Evolutionary conservation across 2,888 invertebrate species (phyloP).

Genomic region (Ophioninae sp.): DNA sequence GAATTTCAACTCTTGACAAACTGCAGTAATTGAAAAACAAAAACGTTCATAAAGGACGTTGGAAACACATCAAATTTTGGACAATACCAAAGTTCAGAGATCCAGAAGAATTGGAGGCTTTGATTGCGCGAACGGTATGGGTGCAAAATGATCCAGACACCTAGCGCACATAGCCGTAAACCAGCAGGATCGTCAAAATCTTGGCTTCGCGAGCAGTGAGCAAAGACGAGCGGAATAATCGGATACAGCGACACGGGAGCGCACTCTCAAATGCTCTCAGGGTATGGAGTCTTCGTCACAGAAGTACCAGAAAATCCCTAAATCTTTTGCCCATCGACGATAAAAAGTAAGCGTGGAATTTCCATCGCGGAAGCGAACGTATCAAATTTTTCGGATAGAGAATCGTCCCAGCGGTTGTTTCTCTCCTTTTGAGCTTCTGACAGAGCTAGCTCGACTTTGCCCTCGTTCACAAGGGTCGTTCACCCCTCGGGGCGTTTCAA

Average conservation of each 20-base stretch:
- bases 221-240: conserved; percentile 25
- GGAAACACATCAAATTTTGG: too few species aligned
- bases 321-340: not conserved
- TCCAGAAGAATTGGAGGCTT: too few species aligned
- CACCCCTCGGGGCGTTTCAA: conserved; percentile 10
- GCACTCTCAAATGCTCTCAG: not conserved
- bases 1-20: too few species aligned
- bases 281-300: not conserved
- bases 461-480: not conserved
- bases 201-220: conserved; percentile 8
- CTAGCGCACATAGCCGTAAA: not conserved
- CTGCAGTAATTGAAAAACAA: too few species aligned
- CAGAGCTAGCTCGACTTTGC: conserved; percentile 43
- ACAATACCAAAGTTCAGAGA: too few species aligned
- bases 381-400: not conserved
- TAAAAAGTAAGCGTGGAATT: conserved; percentile 11
- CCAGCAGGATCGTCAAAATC: conserved; percentile 42
- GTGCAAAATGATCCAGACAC: too few species aligned
- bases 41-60: too few species aligned
- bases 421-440: conserved; percentile 28
- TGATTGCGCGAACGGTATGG: too few species aligned
- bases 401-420: conserved; percentile 22
- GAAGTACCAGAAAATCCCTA: not conserved
- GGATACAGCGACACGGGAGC: not conserved
- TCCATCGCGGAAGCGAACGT: not conserved